These are phyloP conservation scores for Leucania comma DNA, from an alignment of 2,888 invertebrate genomes.

Conservation along the genomic window DNA sequence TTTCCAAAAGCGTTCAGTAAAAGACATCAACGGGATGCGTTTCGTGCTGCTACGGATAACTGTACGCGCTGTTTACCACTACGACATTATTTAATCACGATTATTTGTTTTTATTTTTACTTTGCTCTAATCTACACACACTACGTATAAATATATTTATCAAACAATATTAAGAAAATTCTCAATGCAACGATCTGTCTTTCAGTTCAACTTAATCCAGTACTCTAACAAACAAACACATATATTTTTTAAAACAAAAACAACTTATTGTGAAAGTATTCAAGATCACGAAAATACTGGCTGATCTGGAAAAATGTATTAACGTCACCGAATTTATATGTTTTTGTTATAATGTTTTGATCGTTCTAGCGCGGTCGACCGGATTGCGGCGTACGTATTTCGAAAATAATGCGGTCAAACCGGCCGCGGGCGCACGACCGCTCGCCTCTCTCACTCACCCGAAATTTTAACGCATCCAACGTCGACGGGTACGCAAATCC, in stretches of 20 bases:
- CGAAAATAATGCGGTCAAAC: slow-evolving; percentile 91
- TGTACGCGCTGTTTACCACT: slow-evolving; percentile 46
- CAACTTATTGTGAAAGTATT: slow-evolving; percentile 62
- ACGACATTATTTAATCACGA: slow-evolving; percentile 34
- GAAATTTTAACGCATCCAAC: slow-evolving; percentile 90
- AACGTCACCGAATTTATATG: slow-evolving; percentile 79
- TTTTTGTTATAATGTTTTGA: slow-evolving; percentile 89
- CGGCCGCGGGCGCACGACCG: slow-evolving; percentile 86
- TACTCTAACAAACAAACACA: slow-evolving; percentile 28
- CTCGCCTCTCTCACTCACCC: slow-evolving; percentile 89
- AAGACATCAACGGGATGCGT: slow-evolving; percentile 88
- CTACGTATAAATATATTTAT: slow-evolving; percentile 17
- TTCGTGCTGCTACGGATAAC: slow-evolving; percentile 60
- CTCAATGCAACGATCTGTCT: not conserved
- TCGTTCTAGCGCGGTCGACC: slow-evolving; percentile 87
- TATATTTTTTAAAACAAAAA: slow-evolving; percentile 40
- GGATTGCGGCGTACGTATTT: slow-evolving; percentile 89
- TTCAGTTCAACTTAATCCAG: not conserved
- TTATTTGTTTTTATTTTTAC: slow-evolving; percentile 4
- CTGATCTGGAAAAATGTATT: slow-evolving; percentile 70
- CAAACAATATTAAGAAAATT: not conserved
- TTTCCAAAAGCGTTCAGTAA: slow-evolving; percentile 87
- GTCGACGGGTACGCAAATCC: slow-evolving; percentile 85
- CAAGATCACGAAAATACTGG: slow-evolving; percentile 63
- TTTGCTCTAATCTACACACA: slow-evolving; percentile 16